These are phyloP conservation scores for Agrypnia vestita DNA, from an alignment of 1,140 invertebrate species.

Conservation along the genomic window DNA sequence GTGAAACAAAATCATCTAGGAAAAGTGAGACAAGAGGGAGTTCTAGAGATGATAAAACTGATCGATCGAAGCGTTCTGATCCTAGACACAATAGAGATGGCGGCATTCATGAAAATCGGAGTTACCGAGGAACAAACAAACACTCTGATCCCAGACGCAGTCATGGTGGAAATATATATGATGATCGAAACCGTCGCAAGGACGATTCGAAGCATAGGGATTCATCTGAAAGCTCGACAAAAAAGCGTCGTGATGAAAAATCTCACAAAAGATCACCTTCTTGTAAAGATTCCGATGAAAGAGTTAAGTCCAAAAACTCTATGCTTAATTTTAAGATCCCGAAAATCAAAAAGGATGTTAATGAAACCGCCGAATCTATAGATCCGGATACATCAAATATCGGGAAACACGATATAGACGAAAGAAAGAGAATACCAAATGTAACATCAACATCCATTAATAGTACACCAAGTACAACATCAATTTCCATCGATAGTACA, in stretches of 20 bases:
- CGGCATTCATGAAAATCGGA: not conserved
- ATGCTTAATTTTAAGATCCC: conserved; percentile 34
- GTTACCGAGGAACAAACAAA: not conserved
- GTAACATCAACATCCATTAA: too few species aligned
- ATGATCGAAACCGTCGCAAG: conserved; percentile 6
- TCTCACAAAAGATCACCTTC: conserved; percentile 8
- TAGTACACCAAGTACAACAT: too few species aligned
- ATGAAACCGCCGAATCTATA: not conserved
- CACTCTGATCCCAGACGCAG: conserved; percentile 10
- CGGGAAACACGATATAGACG: not conserved
- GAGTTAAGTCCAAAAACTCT: not conserved
- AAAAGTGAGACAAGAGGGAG: not conserved
- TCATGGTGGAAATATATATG: not conserved
- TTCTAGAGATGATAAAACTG: not conserved
- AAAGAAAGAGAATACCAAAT: too few species aligned
- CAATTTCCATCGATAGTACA: too few species aligned
- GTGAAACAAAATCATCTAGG: not conserved
- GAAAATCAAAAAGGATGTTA: conserved; percentile 8
- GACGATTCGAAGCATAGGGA: conserved; percentile 14
- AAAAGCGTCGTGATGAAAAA: not conserved
- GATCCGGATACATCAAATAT: not conserved
- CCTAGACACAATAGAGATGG: conserved; percentile 5
- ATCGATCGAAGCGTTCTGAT: not conserved
- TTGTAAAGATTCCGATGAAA: not conserved
- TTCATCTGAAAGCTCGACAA: conserved; percentile 23